phyloP scores from a whole-genome alignment of 2,888 invertebrate species.

The Eumacrocentrus americanus region DNA sequence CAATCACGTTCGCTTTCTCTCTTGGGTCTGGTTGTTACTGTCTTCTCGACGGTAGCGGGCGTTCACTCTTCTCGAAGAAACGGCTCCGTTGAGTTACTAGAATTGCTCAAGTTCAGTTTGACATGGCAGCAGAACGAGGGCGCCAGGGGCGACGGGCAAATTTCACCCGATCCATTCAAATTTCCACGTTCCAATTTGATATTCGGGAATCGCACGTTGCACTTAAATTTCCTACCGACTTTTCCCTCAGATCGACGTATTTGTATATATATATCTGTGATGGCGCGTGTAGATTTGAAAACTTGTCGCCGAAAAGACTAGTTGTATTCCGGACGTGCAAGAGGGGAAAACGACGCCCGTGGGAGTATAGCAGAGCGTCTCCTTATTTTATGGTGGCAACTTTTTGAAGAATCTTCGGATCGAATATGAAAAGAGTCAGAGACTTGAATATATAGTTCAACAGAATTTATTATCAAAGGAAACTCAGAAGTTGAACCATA shows the following conservation, averaged over 20 bases:
- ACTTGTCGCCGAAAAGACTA: constrained; percentile 13
- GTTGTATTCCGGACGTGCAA: constrained; percentile 14
- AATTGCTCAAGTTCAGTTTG: constrained; percentile 42
- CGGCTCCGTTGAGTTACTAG: constrained; percentile 41
- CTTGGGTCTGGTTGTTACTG: constrained; percentile 37
- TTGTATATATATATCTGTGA: constrained; percentile 12
- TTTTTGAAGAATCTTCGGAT: constrained; percentile 34
- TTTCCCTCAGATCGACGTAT: constrained; percentile 20
- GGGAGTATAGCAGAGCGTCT: constrained; percentile 11
- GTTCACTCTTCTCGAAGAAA: constrained; percentile 36
- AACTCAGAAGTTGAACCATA: too few relatives aligned
- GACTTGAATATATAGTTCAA: constrained; percentile 34
- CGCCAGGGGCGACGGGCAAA: constrained; percentile 10
- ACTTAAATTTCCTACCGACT: constrained; percentile 41
- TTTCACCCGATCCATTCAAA: constrained; percentile 8
- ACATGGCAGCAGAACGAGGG: background rate
- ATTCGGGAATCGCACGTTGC: constrained; percentile 44
- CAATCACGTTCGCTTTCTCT: constrained; percentile 38
- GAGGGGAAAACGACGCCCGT: constrained; percentile 17
- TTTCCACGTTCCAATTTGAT: constrained; percentile 47
- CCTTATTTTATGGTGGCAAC: constrained; percentile 36
- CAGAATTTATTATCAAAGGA: too few relatives aligned
- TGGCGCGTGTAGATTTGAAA: background rate
- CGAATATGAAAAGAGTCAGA: constrained; percentile 18
- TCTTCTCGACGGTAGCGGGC: constrained; percentile 28